Base-by-base conservation (phyloP, 2,888 invertebrate genomes). In the Acanthopleura granulata region DNA sequence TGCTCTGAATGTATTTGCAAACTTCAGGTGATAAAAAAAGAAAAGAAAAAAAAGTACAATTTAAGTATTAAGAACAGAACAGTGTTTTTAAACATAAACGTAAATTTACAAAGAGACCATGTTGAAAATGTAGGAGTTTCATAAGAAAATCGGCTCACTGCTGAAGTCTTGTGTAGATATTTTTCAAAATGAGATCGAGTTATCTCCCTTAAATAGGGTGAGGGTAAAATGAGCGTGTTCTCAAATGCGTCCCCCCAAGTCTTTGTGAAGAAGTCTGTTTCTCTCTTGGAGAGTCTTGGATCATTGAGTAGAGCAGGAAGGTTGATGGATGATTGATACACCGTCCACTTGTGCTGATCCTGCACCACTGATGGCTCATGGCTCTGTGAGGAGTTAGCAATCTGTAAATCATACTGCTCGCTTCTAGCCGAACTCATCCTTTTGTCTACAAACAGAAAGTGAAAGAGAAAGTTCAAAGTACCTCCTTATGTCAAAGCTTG, bases 241-340 rank as follows among this genome's bases (percentile, higher is more conserved):
- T 97, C 93, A 91, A 99, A 99, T 77, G 94, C 93, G 86, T 98
- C 98, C 69, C 99, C 99, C 99, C 99, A 99, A 78, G 97, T 97
- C 90, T 96, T 97, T 0, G 97, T 97, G 88, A 99, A 97, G 88
- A 99, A 97, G 90, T 97, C 93, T 14, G 88, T 88, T 80, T 91
- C 98, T 81, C 97, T 95, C 87, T 95, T 94, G 50, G 89, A 86
- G 49, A 91, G 89, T 79, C 95, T 94, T 0, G 98, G 98, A 91
- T 99, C 98, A 91, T 98, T 98, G 79, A 99, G 93, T 81, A 97
- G 97, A 76, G 98, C 97, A 57, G 98, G 96, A 81, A 99, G 93
- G 91, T 98, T 98, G 91, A 98, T 98, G 73, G 96, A 94, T 73
- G 97, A 96, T 72, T 96, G 95, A 91, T 95, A 97, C 77, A 96